Evolutionary conservation across 1,140 invertebrate genomes (phyloP).

Genomic region (Leptopilina clavipes): DNA sequence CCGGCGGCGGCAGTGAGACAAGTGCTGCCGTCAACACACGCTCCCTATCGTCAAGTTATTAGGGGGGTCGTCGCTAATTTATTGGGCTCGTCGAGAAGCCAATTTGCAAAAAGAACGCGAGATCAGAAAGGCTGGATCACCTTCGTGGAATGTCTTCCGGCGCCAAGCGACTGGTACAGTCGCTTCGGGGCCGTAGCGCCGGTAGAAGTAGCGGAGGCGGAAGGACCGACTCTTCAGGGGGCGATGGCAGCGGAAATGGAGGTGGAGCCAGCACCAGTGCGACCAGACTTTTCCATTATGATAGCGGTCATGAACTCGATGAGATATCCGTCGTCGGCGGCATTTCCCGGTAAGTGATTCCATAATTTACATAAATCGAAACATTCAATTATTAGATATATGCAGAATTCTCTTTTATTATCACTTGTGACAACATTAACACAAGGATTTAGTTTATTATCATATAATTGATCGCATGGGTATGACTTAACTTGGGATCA

Average conservation of each 20-base stretch:
- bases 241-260: slow-evolving; percentile 67
- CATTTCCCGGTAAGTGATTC: slow-evolving; percentile 60
- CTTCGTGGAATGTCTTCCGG: slow-evolving; percentile 77
- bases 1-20: slow-evolving; percentile 48
- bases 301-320: slow-evolving; percentile 82
- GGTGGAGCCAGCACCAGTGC: slow-evolving; percentile 73
- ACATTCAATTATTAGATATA: too few species aligned
- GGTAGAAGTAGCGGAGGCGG: slow-evolving; percentile 64
- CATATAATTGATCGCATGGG: too few species aligned
- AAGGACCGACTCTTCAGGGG: slow-evolving; percentile 69
- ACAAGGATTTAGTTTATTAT: too few species aligned
- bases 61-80: slow-evolving; percentile 15
- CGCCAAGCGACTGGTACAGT: slow-evolving; percentile 82
- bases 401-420: too few species aligned
- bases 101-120: slow-evolving; percentile 38
- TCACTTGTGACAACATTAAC: too few species aligned
- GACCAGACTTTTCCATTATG: slow-evolving; percentile 71
- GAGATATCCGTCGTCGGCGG: slow-evolving; percentile 83
- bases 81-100: not conserved
- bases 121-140: slow-evolving; percentile 71
- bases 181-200: slow-evolving; percentile 76
- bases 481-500: too few species aligned
- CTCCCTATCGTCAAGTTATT: not conserved
- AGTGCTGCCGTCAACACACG: slow-evolving; percentile 44
- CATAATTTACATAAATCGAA: not conserved